phyloP scores from a whole-genome alignment of 2,888 invertebrate genomes.

The Pediacus dermestoides region DNA sequence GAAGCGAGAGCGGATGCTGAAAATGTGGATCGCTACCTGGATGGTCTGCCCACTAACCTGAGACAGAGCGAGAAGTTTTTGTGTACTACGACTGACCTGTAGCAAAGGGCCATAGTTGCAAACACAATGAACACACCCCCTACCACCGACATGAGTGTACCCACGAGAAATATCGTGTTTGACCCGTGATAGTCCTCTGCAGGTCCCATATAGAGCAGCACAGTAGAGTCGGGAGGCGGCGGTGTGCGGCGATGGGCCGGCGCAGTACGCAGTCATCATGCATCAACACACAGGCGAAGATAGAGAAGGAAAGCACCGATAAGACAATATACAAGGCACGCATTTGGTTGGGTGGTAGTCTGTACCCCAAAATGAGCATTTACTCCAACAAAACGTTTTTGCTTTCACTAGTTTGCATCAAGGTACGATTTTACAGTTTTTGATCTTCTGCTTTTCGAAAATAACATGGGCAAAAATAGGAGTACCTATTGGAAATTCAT shows the following conservation, averaged over 20 bases:
- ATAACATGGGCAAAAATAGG: too few relatives aligned
- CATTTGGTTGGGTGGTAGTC: slow-evolving; percentile 3
- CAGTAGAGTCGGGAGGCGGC: slow-evolving; percentile 46
- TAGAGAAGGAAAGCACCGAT: slow-evolving; percentile 56
- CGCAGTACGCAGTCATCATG: slow-evolving; percentile 49
- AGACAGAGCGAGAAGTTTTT: slow-evolving; percentile 98
- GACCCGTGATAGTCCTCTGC: slow-evolving; percentile 96
- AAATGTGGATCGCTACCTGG: slow-evolving; percentile 60
- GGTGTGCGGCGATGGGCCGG: slow-evolving; percentile 42
- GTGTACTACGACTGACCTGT: slow-evolving; percentile 99
- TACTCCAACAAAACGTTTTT: too few relatives aligned
- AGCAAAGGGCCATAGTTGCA: slow-evolving; percentile 98
- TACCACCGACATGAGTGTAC: slow-evolving; percentile 97
- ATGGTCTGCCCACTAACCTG: slow-evolving; percentile 92
- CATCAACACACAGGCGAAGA: slow-evolving; percentile 58
- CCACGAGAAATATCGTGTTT: slow-evolving; percentile 96
- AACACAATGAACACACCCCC: slow-evolving; percentile 98
- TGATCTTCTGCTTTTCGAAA: too few relatives aligned
- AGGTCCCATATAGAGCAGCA: slow-evolving; percentile 37
- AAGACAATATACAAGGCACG: slow-evolving; percentile 42
- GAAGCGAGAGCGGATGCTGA: slow-evolving; percentile 47
- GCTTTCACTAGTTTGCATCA: too few relatives aligned
- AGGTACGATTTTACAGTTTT: too few relatives aligned
- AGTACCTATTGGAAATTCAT: too few relatives aligned
- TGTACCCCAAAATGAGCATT: too few relatives aligned